These are phyloP conservation scores for Picathartes gymnocephalus DNA, from an alignment of 2,113 vertebrate species.

Conservation along the genomic window DNA sequence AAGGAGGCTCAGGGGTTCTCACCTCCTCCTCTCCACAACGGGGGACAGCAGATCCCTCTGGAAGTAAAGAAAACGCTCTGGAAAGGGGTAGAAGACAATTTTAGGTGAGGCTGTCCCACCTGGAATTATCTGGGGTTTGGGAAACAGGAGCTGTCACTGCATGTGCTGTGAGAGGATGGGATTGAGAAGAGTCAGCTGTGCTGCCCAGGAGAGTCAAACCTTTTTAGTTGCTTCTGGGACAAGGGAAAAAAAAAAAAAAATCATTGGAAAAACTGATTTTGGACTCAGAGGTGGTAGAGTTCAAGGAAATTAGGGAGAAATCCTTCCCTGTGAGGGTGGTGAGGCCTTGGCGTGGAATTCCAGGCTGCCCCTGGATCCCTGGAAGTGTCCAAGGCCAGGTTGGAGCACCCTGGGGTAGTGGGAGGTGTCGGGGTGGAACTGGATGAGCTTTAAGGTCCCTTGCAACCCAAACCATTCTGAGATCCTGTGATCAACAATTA, in stretches of 20 bases:
- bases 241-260: too few relatives aligned
- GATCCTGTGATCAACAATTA: too few relatives aligned
- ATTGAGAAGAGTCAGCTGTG: rapidly evolving
- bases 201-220: rapidly evolving
- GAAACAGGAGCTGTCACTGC: rapidly evolving
- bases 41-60: background rate
- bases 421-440: background rate
- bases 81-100: rapidly evolving
- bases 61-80: rapidly evolving
- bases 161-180: rapidly evolving
- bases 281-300: background rate
- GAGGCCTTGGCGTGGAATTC: background rate
- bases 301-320: too few relatives aligned
- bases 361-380: background rate
- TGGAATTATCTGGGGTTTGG: rapidly evolving
- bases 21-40: background rate
- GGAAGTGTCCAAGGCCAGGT: background rate
- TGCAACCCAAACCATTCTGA: background rate
- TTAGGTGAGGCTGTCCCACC: rapidly evolving
- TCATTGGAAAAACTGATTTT: rapidly evolving
- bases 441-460: background rate
- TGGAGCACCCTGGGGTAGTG: background rate
- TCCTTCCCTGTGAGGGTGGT: background rate
- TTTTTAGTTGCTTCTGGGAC: background rate
- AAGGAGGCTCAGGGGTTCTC: background rate